Conservation (phyloP, 2,113 vertebrate genomes). For the Tyto alba region DNA sequence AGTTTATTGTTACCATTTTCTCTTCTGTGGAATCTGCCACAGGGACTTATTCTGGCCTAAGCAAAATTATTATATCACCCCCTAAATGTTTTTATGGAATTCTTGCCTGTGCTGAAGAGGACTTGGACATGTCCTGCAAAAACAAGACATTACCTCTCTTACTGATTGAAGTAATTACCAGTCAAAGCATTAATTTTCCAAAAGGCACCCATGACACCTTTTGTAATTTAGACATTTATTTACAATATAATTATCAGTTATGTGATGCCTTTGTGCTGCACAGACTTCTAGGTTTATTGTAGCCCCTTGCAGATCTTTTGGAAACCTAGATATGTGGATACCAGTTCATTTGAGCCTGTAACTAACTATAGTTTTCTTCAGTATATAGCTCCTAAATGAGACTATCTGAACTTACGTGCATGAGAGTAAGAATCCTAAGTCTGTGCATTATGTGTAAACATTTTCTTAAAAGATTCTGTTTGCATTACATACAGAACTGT, state of each 20-base stretch:
- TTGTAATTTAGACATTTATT: neutral
- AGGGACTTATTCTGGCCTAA: neutral
- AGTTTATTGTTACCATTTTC: neutral
- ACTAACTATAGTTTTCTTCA: neutral
- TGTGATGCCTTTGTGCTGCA: neutral
- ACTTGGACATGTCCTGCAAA: neutral
- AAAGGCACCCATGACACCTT: neutral
- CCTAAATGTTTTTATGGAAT: neutral
- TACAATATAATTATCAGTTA: neutral
- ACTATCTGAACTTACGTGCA: neutral
- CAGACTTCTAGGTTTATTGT: neutral
- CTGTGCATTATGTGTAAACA: neutral
- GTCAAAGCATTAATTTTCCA: neutral
- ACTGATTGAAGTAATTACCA: neutral
- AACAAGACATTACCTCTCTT: neutral
- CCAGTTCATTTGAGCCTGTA: neutral
- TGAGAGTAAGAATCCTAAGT: neutral
- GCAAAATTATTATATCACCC: neutral
- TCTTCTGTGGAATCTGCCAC: neutral
- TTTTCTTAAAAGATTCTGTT: neutral
- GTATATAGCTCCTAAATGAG: neutral
- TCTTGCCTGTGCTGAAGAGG: neutral
- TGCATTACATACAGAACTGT: neutral
- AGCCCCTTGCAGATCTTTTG: neutral
- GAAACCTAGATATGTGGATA: neutral